Conservation (phyloP, 1,140 invertebrate genomes). For the Anadara kagoshimensis region DNA sequence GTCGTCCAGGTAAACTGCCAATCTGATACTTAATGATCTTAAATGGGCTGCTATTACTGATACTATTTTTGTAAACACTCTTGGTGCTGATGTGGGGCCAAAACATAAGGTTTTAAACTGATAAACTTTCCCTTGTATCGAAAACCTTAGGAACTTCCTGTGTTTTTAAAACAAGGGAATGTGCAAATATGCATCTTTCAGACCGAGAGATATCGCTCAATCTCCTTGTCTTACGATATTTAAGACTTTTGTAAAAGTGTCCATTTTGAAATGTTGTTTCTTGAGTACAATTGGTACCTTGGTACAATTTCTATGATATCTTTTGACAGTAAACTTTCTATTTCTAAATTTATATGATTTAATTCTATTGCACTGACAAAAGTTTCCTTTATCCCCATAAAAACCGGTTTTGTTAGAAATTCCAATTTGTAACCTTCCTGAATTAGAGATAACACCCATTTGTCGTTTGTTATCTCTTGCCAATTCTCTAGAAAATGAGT, state of each 20-base stretch:
- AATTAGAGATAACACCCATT: background rate
- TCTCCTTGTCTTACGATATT: slow-evolving; percentile 38
- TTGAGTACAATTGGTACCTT: too few species aligned
- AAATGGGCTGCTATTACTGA: slow-evolving; percentile 5
- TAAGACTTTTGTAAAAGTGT: slow-evolving; percentile 20
- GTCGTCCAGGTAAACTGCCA: slow-evolving; percentile 20
- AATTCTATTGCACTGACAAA: too few species aligned
- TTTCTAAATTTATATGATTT: too few species aligned
- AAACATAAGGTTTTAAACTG: slow-evolving; percentile 26
- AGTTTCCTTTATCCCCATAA: too few species aligned
- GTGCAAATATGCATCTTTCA: slow-evolving; percentile 46
- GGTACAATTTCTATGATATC: too few species aligned
- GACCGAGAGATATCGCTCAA: slow-evolving; percentile 39
- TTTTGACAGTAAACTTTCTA: background rate
- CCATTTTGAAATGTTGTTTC: slow-evolving; percentile 16
- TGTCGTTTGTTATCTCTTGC: background rate
- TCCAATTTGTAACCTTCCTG: background rate
- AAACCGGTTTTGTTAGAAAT: too few species aligned
- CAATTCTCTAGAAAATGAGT: background rate
- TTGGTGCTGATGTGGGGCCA: slow-evolving; percentile 9
- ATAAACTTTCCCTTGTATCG: slow-evolving; percentile 8
- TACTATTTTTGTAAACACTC: slow-evolving; percentile 23
- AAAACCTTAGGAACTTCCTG: slow-evolving; percentile 31
- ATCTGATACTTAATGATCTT: background rate
- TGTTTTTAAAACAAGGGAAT: slow-evolving; percentile 27